Conservation (phyloP, 2,113 vertebrate species). For the Varanus salvator region DNA sequence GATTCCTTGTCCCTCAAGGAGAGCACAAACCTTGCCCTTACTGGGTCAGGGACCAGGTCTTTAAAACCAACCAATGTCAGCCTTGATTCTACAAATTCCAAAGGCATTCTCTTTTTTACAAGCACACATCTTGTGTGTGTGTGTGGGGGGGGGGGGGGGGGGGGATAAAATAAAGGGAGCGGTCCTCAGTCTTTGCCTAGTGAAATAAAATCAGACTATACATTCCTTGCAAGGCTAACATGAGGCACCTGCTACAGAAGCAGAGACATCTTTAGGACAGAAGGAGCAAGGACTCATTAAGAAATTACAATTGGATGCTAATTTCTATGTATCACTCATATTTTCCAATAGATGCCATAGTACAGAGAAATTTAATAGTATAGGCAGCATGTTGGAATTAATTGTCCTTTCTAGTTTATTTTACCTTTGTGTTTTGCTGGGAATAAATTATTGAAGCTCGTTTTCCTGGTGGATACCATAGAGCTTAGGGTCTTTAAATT, state of each 20-base stretch:
- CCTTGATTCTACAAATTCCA: neutral
- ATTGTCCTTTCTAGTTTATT: conserved; percentile 12
- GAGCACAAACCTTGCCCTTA: neutral
- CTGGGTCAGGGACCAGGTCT: neutral
- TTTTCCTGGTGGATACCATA: conserved; percentile 1
- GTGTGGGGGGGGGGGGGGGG: too few species aligned
- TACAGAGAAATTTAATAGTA: neutral
- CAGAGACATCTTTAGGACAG: neutral
- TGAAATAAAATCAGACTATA: neutral
- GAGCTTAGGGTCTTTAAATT: conserved; percentile 33
- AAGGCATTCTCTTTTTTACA: neutral
- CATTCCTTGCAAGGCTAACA: neutral
- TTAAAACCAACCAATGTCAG: neutral
- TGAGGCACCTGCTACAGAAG: conserved; percentile 15
- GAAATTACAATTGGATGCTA: neutral
- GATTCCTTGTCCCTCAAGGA: too few species aligned
- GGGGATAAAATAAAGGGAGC: too few species aligned
- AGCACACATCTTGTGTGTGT: neutral
- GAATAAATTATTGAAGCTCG: neutral
- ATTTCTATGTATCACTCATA: too few species aligned
- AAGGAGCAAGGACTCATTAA: neutral
- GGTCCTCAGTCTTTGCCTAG: neutral
- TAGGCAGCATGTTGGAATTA: neutral
- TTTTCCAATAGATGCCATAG: neutral
- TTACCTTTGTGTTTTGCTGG: conserved; percentile 19